Base-by-base conservation (phyloP, 2,888 invertebrate genomes). In the Macrostomum cliftonense region DNA sequence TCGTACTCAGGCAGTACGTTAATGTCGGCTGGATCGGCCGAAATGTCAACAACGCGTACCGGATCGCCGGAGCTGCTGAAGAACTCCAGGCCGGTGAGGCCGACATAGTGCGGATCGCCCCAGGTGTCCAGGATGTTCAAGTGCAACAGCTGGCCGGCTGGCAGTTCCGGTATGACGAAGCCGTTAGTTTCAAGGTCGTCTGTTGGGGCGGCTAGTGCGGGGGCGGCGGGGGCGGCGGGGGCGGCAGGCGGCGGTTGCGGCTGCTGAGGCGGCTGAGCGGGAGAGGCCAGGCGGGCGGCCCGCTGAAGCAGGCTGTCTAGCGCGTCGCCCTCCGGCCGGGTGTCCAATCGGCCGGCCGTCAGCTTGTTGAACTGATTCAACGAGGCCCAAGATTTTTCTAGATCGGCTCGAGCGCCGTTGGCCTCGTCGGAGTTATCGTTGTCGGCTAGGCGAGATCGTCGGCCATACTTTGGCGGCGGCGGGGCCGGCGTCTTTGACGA, bases 51-150 rank as follows among this genome's bases (percentile, higher is more conserved):
- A 50, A 81, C 72, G 45, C 65, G 61, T 1, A 77, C 76, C 37
- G 73, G 69, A 53, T 76, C 72, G 12, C 82, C 83, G 45, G 72
- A 71, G 14, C 71, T 69, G 53, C 78, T 77, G 63, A 81, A 83
- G 53, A 83, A 68, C 65, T 83, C 82, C 47, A 83, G 75, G 2
- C 82, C 83, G 62, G 82, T 83, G 48, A 83, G 66, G 1, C 83
- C 83, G 13, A 83, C 79, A 58, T 80, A 78, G 67, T 81, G 78
- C 57, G 77, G 77, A 63, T 83, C 83, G 11, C 83, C 83, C 83
- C 83, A 83, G 36, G 82, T 81, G 16, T 75, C 76, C 50, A 54
- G 52, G 55, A 83, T 80, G 63, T 79, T 78, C 47, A 83, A 71
- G 54, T 76, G 75, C 58, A 83, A 62, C 48, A 75, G 67, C 58